A percentile compares a stretch with the other conserved stretches of the same genome.
Evolutionary conservation across 1,140 invertebrate genomes (phyloP).

Genomic region (Sminthurinus signatus): DNA sequence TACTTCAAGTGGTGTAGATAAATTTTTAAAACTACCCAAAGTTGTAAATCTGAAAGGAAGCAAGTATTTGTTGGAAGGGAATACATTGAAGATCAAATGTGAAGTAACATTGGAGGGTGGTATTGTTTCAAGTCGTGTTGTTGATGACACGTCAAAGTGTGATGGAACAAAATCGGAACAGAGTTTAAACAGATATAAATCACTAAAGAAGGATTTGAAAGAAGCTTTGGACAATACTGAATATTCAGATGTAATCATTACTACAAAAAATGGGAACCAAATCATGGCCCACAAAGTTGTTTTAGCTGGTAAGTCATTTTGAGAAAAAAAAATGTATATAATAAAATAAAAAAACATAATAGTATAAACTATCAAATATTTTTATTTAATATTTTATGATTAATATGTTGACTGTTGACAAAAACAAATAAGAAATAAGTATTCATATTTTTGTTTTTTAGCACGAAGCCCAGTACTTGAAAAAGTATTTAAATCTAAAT

Average conservation of each 20-base stretch:
- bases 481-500: slow-evolving; percentile 28
- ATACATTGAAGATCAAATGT: slow-evolving; percentile 37
- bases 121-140: slow-evolving; percentile 20
- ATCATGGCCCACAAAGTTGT: slow-evolving; percentile 37
- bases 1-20: too few relatives aligned
- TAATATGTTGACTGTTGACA: too few relatives aligned
- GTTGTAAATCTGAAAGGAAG: too few relatives aligned
- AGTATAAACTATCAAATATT: neutral
- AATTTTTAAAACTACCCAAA: too few relatives aligned
- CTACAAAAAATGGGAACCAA: slow-evolving; percentile 18
- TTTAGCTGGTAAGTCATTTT: slow-evolving; percentile 27
- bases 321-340: neutral
- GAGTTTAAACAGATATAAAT: slow-evolving; percentile 15
- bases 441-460: too few relatives aligned
- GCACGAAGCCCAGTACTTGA: slow-evolving; percentile 36
- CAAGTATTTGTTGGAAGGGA: too few relatives aligned
- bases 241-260: slow-evolving; percentile 32
- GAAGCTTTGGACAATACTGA: slow-evolving; percentile 10
- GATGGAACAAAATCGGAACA: slow-evolving; percentile 22
- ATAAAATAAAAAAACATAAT: neutral
- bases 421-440: too few relatives aligned
- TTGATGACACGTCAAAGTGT: slow-evolving; percentile 24
- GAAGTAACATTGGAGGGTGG: slow-evolving; percentile 40
- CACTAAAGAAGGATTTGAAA: slow-evolving; percentile 26
- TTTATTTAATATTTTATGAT: neutral